phyloP scores from a whole-genome alignment of 2,888 invertebrate species.

The Lepeophtheirus nordmannii region DNA sequence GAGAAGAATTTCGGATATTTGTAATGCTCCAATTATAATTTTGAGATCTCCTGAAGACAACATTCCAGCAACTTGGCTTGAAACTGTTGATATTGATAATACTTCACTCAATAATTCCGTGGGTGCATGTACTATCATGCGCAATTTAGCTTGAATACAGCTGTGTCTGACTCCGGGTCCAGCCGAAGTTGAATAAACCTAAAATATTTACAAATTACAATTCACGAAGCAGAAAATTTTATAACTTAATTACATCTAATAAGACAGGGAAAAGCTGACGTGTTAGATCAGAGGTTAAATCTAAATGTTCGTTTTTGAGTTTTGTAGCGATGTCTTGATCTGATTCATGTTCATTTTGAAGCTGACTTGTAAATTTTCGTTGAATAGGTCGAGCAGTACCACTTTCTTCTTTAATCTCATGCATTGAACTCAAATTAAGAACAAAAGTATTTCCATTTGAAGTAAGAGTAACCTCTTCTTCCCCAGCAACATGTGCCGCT shows the following conservation, averaged over 20 bases:
- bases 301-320: constrained; percentile 16
- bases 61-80: constrained; percentile 96
- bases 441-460: constrained; percentile 86
- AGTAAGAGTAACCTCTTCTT: constrained; percentile 84
- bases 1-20: constrained; percentile 93
- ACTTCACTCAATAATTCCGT: constrained; percentile 59
- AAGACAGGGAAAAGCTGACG: constrained; percentile 16
- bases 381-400: constrained; percentile 85
- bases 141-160: constrained; percentile 80
- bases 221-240: background rate
- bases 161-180: constrained; percentile 94
- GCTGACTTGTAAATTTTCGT: constrained; percentile 41
- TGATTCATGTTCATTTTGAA: constrained; percentile 7
- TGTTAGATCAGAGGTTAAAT: constrained; percentile 13
- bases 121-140: constrained; percentile 89
- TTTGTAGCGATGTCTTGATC: background rate
- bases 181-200: constrained; percentile 83
- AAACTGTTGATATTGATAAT: constrained; percentile 44
- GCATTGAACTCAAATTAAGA: constrained; percentile 90
- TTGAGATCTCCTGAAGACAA: constrained; percentile 89
- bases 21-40: constrained; percentile 88
- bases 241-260: constrained; percentile 7
- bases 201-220: background rate
- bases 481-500: constrained; percentile 77
- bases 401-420: constrained; percentile 94